Conservation (phyloP, 2,113 vertebrate genomes). For the Pao palembangensis region DNA sequence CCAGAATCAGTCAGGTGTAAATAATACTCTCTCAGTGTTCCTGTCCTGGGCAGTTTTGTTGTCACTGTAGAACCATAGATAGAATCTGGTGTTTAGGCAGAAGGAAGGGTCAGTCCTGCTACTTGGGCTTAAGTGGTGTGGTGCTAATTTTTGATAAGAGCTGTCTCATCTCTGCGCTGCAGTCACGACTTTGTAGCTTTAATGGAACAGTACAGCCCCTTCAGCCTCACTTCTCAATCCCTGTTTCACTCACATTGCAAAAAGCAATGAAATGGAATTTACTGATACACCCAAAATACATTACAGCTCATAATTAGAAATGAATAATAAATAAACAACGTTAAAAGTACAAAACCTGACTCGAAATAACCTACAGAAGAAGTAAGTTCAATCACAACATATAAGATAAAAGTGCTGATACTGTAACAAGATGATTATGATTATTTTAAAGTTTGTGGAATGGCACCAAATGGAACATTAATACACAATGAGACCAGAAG, state of each 20-base stretch:
- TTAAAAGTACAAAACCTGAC: conserved; percentile 12
- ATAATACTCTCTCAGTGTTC: conserved; percentile 43
- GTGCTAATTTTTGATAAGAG: conserved; percentile 51
- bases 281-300: conserved; percentile 53
- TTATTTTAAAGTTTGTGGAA: neutral
- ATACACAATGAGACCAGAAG: too few species aligned
- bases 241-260: conserved; percentile 44
- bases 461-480: neutral
- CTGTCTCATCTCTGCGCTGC: conserved; percentile 45
- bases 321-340: conserved; percentile 54
- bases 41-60: neutral
- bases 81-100: conserved; percentile 16
- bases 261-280: conserved; percentile 61
- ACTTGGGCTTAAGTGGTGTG: conserved; percentile 37
- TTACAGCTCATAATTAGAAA: conserved; percentile 55
- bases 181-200: conserved; percentile 58
- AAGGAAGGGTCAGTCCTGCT: conserved; percentile 13
- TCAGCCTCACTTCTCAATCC: conserved; percentile 33
- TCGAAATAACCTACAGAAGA: conserved; percentile 29
- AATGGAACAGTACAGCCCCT: conserved; percentile 50
- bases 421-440: neutral
- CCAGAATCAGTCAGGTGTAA: conserved; percentile 47
- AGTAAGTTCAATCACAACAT: conserved; percentile 6
- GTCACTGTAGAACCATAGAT: neutral
- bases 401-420: neutral